Evolutionary conservation across 2,888 invertebrate genomes (phyloP).

Genomic region (Lasioglossum vierecki): DNA sequence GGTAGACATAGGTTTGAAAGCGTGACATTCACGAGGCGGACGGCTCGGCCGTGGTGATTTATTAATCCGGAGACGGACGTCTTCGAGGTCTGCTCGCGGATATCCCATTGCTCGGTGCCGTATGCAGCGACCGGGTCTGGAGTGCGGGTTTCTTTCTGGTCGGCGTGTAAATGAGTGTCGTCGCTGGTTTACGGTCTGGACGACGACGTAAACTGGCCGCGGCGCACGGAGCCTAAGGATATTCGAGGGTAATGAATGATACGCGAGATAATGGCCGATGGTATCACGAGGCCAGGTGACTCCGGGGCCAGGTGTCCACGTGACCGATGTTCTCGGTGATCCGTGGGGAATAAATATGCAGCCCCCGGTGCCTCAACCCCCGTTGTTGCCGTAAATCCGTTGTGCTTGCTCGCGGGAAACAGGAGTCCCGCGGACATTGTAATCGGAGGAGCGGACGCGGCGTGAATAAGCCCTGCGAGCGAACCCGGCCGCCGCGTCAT

Average conservation of each 20-base stretch:
- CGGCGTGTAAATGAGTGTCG: constrained; percentile 51
- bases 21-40: constrained; percentile 3
- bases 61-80: constrained; percentile 26
- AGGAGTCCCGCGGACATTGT: constrained; percentile 53
- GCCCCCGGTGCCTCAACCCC: constrained; percentile 2
- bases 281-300: constrained; percentile 61
- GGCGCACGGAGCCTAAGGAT: constrained; percentile 68
- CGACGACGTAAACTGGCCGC: constrained; percentile 69
- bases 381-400: constrained; percentile 50
- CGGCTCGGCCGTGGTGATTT: neutral
- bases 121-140: neutral
- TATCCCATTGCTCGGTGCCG: constrained; percentile 2
- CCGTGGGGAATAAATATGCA: constrained; percentile 51
- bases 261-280: constrained; percentile 76
- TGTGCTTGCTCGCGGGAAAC: constrained; percentile 41
- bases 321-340: constrained; percentile 55
- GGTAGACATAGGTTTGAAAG: neutral
- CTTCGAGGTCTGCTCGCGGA: constrained; percentile 13
- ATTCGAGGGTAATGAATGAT: constrained; percentile 76
- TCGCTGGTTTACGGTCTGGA: constrained; percentile 61
- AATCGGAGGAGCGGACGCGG: constrained; percentile 56
- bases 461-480: constrained; percentile 43
- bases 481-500: constrained; percentile 38
- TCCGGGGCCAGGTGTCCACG: constrained; percentile 17
- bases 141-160: constrained; percentile 23